Percentiles rank a stretch among this genome's conserved stretches.
Conservation (phyloP, 2,113 vertebrate genomes). For the Speoplatyrhinus poulsoni region DNA sequence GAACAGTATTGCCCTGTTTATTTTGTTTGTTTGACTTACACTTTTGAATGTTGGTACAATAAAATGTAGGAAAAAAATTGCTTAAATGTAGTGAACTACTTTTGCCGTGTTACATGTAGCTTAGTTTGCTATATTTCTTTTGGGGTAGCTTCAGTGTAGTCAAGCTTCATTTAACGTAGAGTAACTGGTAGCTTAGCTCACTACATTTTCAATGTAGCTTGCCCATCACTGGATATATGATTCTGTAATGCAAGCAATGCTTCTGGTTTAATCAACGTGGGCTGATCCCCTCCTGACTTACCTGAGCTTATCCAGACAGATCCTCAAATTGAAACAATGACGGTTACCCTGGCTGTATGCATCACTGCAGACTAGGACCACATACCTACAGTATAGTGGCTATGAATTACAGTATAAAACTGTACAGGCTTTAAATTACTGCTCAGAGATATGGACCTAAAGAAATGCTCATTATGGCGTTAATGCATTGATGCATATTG, state of each 20-base stretch:
- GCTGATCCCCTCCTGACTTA: constrained; percentile 66
- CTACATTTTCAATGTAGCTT: no score
- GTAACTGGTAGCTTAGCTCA: no score
- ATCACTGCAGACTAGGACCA: constrained; percentile 37
- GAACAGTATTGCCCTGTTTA: no score
- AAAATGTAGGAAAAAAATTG: no score
- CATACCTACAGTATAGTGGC: constrained; percentile 37
- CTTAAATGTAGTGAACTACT: no score
- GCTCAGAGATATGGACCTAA: constrained; percentile 17
- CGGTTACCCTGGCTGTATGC: constrained; percentile 40
- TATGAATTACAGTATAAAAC: constrained; percentile 43
- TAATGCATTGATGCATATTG: constrained; percentile 39
- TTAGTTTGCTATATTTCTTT: no score
- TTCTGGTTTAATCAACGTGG: constrained; percentile 59
- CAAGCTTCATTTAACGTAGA: no score
- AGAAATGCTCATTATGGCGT: constrained; percentile 48
- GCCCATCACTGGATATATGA: constrained; percentile 11
- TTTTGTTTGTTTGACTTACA: no score
- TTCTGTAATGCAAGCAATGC: constrained; percentile 34
- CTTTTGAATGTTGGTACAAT: no score
- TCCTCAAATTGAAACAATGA: constrained; percentile 16
- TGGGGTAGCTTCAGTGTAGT: no score
- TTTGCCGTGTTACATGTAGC: no score
- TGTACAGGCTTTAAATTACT: constrained; percentile 36
- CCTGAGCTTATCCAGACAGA: constrained; percentile 57